Base-by-base conservation (phyloP, 2,888 invertebrate genomes). In the Phragmatobia fuliginosa region DNA sequence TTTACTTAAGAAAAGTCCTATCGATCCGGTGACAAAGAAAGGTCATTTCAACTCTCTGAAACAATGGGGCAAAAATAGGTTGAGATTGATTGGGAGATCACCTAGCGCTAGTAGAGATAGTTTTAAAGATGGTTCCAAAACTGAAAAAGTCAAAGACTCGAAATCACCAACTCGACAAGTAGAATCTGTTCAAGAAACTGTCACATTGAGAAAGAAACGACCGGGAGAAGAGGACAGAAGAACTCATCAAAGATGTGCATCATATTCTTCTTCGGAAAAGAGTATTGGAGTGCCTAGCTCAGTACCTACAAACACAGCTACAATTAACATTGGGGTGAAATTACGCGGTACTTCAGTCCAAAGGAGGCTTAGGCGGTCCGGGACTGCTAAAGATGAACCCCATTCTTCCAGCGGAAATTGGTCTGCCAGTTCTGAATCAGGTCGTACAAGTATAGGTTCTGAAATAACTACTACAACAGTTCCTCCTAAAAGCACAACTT, bases 361-460 rank as follows among this genome's bases (percentile, higher is more conserved):
- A 89, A 96, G 97, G 81, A 94, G 97, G 77, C 96, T 97, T 84
- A 95, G 97, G 72, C 95, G 97, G 74, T 96, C 96, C 52, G 97
- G 96, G 28, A 92, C 95, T 62, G 96, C 95, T 61, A 97, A 97
- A 89, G 98, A 98, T 76, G 98, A 98, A 85, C 97, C 97, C 49
- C 97, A 98, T 91, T 98, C 98, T 1, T 98, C 98, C 21, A 97
- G 98, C 84, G 99, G 99, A 56, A 99, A 99, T 92, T 99, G 99
- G 99, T 98, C 98, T 80, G 98, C 98, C 2, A 98, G 98, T 87
- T 98, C 98, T 0, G 98, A 98, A 90, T 98, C 98, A 67, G 98
- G 98, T 31, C 95, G 98, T 74, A 97, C 98, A 8, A 98, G 98
- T 68, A 97, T 98, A 73, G 98, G 97, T 75, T 98, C 98, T 64